phyloP scores from a whole-genome alignment of 2,888 invertebrate species.

The Allophyes oxyacanthae region DNA sequence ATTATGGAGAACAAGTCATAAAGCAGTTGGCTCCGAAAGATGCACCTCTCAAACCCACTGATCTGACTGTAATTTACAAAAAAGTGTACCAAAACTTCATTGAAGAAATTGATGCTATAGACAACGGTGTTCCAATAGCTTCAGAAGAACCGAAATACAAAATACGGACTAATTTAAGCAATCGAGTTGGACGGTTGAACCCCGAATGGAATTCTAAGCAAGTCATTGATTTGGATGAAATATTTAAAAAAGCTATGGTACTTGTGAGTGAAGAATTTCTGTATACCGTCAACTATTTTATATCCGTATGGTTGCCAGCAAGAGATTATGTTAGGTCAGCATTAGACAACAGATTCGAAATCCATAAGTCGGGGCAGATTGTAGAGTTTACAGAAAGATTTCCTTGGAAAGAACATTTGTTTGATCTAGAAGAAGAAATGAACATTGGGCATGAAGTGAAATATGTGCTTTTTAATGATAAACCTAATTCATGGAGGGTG shows the following conservation, averaged over 20 bases:
- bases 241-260: constrained; percentile 94
- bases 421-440: constrained; percentile 93
- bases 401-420: constrained; percentile 98
- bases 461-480: constrained; percentile 92
- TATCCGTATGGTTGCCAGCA: constrained; percentile 96
- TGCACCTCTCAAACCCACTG: constrained; percentile 77
- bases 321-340: constrained; percentile 93
- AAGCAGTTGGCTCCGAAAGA: constrained; percentile 85
- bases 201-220: constrained; percentile 94
- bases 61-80: constrained; percentile 89
- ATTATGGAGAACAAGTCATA: constrained; percentile 95
- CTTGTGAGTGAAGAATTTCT: constrained; percentile 94
- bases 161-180: constrained; percentile 94
- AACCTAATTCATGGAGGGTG: constrained; percentile 93
- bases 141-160: constrained; percentile 93
- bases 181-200: constrained; percentile 94
- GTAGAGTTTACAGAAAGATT: constrained; percentile 92
- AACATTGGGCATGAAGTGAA: constrained; percentile 91
- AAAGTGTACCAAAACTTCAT: constrained; percentile 96
- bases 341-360: constrained; percentile 90
- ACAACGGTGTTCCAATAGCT: constrained; percentile 97
- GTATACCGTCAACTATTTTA: constrained; percentile 90
- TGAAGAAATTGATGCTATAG: constrained; percentile 98
- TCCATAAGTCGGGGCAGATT: constrained; percentile 95
- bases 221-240: constrained; percentile 85